Evolutionary conservation across 2,113 vertebrate genomes (phyloP).

Genomic region (Semicossyphus pulcher): DNA sequence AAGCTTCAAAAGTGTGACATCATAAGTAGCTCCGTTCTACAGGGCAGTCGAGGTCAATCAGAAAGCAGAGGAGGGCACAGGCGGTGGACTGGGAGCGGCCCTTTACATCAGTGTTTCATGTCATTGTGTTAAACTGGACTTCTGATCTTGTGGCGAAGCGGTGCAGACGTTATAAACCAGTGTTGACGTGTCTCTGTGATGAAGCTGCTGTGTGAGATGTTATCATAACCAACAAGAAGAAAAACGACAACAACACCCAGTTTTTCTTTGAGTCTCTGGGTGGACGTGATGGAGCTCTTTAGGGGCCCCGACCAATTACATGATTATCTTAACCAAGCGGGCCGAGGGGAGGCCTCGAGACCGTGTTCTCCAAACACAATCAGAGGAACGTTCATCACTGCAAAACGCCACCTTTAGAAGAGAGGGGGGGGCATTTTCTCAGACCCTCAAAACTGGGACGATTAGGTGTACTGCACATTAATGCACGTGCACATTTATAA

Average conservation of each 20-base stretch:
- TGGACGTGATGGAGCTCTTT: slow-evolving; percentile 38
- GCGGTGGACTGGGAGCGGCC: too few relatives aligned
- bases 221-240: slow-evolving; percentile 36
- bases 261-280: not conserved
- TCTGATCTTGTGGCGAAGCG: not conserved
- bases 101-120: not conserved
- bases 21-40: too few relatives aligned
- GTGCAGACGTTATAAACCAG: not conserved
- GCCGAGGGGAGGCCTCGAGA: slow-evolving; percentile 39
- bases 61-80: too few relatives aligned
- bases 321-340: slow-evolving; percentile 54
- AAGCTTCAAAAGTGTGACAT: too few relatives aligned
- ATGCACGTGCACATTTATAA: too few relatives aligned
- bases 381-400: slow-evolving; percentile 36
- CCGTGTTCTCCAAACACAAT: slow-evolving; percentile 43
- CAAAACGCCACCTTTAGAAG: too few relatives aligned
- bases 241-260: slow-evolving; percentile 18
- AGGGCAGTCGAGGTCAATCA: too few relatives aligned
- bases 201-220: slow-evolving; percentile 12
- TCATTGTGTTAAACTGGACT: not conserved
- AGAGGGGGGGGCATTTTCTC: too few relatives aligned
- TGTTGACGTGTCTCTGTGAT: not conserved
- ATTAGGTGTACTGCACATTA: too few relatives aligned
- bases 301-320: slow-evolving; percentile 55
- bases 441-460: too few relatives aligned